Evolutionary conservation across 2,797 vertebrate genomes (phyloP), one percentile per base, ranked within the genome.

Genomic region (Nyctalus aviator): DNA sequence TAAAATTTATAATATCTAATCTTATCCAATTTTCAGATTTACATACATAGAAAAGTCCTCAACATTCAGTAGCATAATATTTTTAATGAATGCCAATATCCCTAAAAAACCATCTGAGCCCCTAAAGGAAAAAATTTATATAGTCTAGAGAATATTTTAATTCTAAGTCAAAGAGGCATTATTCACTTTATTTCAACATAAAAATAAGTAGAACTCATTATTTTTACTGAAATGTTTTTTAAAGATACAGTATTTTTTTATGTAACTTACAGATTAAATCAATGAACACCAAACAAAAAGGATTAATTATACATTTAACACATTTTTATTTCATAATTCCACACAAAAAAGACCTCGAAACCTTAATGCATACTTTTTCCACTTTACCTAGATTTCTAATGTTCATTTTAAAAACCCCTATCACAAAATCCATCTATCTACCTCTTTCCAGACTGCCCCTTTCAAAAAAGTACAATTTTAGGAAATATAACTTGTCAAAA

Each of bases 21-120:
- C 62, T 75, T 71, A 78, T 30, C 48, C 90, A 91, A 92, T 92
- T 37, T 91, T 94, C 30, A 90, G 18, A 95, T 93, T 84, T 86
- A 93, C 86, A 90, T 5, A 96, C 21, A 57, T 12, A 77, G 57
- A 85, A 92, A 95, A 91, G 21, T 20, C 18, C 55, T 88, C 66
- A 92, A 78, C 55, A 93, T 79, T 83, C 59, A 75, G n/a, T 87
- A 37, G 50, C 44, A 81, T 79, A 84, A 62, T 46, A 84, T 89
- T 94, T 96, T 93, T 91, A 92, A 92, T 53, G 18, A 95, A 92
- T 89, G 73, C 17, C 11, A 91, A 18, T 82, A 89, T 82, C 17
- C 8, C 23, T 78, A 92, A 64, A 95, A 92, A 92, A 73, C 10
- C n/a, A 76, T 7, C 48, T 59, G 48, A 20, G 13, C 9, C 57